Base-by-base conservation (phyloP, 2,888 invertebrate species). In the Beris chalybata region DNA sequence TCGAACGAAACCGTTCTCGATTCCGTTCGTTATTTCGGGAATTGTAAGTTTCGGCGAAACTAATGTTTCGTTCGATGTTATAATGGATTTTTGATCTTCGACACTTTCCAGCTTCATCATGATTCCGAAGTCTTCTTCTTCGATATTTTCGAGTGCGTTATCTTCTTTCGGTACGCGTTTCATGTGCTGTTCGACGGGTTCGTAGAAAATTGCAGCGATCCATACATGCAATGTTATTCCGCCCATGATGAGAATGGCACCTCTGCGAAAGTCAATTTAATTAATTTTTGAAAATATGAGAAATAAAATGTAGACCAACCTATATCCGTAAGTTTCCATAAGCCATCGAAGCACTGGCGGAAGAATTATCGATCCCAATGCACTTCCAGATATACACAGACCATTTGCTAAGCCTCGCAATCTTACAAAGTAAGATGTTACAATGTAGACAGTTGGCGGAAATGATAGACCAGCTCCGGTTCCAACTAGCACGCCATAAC, bases 391-490 rank as follows among this genome's bases (percentile, higher is more conserved):
- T 82, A 93, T 93, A 74, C 93, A 93, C 29, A 93, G 86, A 0
- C 93, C 93, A 79, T 93, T 93, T 52, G 93, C 93, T 12, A 93
- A 83, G 0, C 93, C 93, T 53, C 93, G 83, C 9, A 88, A 81
- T 55, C 87, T 85, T 50, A 90, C 88, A 79, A 93, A 93, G 81
- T 93, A 93, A 67, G 91, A 91, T 59, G 92, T 92, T 71, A 93
- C 93, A 72, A 93, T 93, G 80, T 93, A 93, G 44, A 94, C 92
- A 0, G 93, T 93, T 3, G 93, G 93, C 1, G 93, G 93, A 81
- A 93, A 94, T 1, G 92, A 89, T 7, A 93, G 81, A 0, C 93
- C 93, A 1, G 93, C 93, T 6, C 93, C 93, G 47, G 88, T 87
- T 70, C 93, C 93, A 29, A 92, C 91, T 76, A 92, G 82, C 12